Percentiles rank a stretch among this genome's conserved stretches.
These are phyloP conservation scores for Chrysomela aeneicollis DNA, from an alignment of 2,888 invertebrate genomes.

Conservation along the genomic window DNA sequence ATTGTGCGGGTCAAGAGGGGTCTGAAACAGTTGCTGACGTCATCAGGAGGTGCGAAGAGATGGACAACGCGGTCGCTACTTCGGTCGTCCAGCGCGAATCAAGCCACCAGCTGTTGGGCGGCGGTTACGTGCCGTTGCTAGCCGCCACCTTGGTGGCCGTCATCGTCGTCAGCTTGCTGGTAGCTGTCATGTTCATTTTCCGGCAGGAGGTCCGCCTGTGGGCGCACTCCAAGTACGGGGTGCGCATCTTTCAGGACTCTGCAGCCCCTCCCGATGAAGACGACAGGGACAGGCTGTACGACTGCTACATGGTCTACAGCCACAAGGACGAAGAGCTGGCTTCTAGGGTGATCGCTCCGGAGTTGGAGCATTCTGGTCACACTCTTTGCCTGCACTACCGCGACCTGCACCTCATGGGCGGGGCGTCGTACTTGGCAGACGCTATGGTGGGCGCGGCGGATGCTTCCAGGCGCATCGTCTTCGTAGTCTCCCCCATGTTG, in stretches of 20 bases:
- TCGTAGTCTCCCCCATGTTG: slow-evolving; percentile 82
- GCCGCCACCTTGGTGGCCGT: slow-evolving; percentile 75
- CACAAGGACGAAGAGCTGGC: slow-evolving; percentile 79
- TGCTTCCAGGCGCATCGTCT: slow-evolving; percentile 75
- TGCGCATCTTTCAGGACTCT: slow-evolving; percentile 74
- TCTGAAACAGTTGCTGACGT: slow-evolving; percentile 64
- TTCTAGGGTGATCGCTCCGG: slow-evolving; percentile 73
- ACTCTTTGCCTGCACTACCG: slow-evolving; percentile 75
- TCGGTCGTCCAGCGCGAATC: slow-evolving; percentile 64
- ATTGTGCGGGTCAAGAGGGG: slow-evolving; percentile 66
- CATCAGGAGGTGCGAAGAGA: slow-evolving; percentile 70
- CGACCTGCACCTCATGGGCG: slow-evolving; percentile 68
- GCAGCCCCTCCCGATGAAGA: slow-evolving; percentile 64
- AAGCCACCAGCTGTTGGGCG: slow-evolving; percentile 70
- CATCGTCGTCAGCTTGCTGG: slow-evolving; percentile 73
- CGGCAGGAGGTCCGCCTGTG: slow-evolving; percentile 80
- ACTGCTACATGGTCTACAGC: slow-evolving; percentile 89
- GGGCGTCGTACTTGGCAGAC: slow-evolving; percentile 69
- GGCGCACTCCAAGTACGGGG: slow-evolving; percentile 81
- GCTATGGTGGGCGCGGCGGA: slow-evolving; percentile 71
- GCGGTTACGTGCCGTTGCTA: slow-evolving; percentile 78
- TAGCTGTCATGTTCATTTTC: slow-evolving; percentile 76
- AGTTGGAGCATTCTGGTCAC: slow-evolving; percentile 76
- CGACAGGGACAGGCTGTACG: slow-evolving; percentile 68
- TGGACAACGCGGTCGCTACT: slow-evolving; percentile 73